Evolutionary conservation across 2,797 vertebrate genomes (phyloP), one percentile per base, ranked within the genome.

Genomic region (Xenopus petersii): DNA sequence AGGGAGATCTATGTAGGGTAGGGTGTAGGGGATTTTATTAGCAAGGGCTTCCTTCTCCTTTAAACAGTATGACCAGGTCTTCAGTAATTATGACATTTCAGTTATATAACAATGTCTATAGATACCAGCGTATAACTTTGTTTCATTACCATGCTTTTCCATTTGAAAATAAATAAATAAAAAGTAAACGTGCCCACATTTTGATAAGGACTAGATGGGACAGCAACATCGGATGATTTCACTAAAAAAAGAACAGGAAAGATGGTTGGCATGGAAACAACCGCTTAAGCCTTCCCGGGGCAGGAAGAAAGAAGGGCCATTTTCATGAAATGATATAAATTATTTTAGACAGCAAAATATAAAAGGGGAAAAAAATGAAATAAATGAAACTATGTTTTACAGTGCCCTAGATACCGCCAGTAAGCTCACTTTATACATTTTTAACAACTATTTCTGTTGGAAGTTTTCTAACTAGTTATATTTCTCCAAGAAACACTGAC

Each of bases 171-270:
- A 42, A 42, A 6, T 6, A 42, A 33, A 21, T 55, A 42, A 67
- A 67, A 67, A 67, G 72, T 49, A 66, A 64, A 69, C 24, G 64
- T 60, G 60, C 42, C 66, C 59, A 8, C 17, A 30, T 15, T 69
- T 78, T 78, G 58, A 73, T 69, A 72, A 56, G 60, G 65, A 78
- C 70, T n/a, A 49, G 71, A 78, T 78, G 66, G 71, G 75, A 78
- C 75, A 73, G 71, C 47, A 73, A 47, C 59, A 63, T 61, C 33
- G 60, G 64, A 73, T 58, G 70, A 73, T 47, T 68, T 56, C 49
- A 55, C 70, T 58, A 64, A 77, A 73, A 55, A 12, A 70, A 54
- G 51, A 63, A 63, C 55, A 17, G 47, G 24, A 65, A 63, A 55
- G 54, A 73, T 73, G 59, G 75, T 78, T 78, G 54, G n/a, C 66